These are phyloP conservation scores for Mungos mungo DNA, from an alignment of 2,113 vertebrate genomes.

Conservation along the genomic window DNA sequence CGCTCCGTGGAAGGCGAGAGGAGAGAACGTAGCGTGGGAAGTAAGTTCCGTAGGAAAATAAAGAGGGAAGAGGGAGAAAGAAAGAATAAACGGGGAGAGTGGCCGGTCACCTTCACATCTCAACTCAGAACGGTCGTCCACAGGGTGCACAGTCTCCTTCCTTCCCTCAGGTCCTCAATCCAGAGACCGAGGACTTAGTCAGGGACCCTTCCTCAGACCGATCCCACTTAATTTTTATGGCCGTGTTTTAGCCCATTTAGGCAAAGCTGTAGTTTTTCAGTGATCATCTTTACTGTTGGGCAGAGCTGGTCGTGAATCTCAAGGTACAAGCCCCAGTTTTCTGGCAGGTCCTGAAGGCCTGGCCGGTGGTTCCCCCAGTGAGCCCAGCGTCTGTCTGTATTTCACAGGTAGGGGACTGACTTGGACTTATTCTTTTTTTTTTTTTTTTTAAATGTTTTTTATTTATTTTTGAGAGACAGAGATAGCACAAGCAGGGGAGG, in stretches of 20 bases:
- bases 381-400: neutral
- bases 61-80: neutral
- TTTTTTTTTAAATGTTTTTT: too few species aligned
- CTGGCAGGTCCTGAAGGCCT: neutral
- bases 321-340: neutral
- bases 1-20: neutral
- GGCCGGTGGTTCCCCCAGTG: neutral
- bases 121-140: neutral
- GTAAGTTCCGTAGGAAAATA: conserved; percentile 10
- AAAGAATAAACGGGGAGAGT: neutral
- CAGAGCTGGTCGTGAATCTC: neutral
- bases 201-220: neutral
- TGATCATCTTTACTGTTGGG: neutral
- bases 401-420: neutral
- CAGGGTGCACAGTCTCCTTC: neutral
- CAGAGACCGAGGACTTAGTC: neutral
- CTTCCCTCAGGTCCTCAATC: neutral
- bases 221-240: neutral
- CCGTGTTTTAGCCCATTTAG: neutral
- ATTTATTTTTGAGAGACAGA: too few species aligned
- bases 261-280: neutral
- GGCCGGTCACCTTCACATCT: neutral
- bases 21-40: neutral
- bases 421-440: neutral
- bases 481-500: too few species aligned